Percentiles rank a stretch among this genome's conserved stretches.
Evolutionary conservation across 2,113 vertebrate species (phyloP).

Genomic region (Suricata suricatta): DNA sequence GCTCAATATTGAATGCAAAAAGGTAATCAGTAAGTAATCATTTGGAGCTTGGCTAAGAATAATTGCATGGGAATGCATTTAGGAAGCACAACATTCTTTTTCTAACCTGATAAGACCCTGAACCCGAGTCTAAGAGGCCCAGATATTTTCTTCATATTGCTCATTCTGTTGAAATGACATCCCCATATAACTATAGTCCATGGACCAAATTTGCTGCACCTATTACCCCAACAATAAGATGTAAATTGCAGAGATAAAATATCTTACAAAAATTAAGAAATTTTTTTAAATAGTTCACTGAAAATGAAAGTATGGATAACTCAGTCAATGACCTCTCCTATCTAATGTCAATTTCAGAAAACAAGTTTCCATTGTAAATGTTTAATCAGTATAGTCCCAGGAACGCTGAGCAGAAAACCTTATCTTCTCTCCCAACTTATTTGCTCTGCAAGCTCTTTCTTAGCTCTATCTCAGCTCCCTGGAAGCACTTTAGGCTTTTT

Average conservation of each 20-base stretch:
- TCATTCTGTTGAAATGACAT: conserved; percentile 49
- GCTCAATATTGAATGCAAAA: conserved; percentile 39
- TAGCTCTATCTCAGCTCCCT: not conserved
- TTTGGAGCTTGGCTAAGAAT: conserved; percentile 38
- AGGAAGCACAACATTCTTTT: not conserved
- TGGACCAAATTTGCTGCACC: conserved; percentile 13
- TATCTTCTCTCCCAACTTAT: conserved; percentile 63
- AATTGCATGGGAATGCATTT: not conserved
- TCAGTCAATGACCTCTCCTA: conserved; percentile 66
- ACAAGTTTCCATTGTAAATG: conserved; percentile 79
- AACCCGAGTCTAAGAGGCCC: conserved; percentile 34
- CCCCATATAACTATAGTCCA: conserved; percentile 7
- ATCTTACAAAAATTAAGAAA: not conserved
- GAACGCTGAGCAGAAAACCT: conserved; percentile 58
- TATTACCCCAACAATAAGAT: not conserved
- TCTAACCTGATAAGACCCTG: conserved; percentile 23
- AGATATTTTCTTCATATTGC: conserved; percentile 9
- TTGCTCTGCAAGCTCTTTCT: conserved; percentile 42
- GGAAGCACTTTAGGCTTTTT: conserved; percentile 16
- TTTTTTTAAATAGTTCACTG: not conserved
- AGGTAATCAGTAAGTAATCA: conserved; percentile 54
- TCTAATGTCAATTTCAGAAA: conserved; percentile 72
- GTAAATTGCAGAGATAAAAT: conserved; percentile 27
- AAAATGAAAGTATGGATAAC: conserved; percentile 48
- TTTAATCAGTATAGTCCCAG: conserved; percentile 71